Evolutionary conservation across 2,888 invertebrate genomes (phyloP).

Genomic region (Tipula vernalis): DNA sequence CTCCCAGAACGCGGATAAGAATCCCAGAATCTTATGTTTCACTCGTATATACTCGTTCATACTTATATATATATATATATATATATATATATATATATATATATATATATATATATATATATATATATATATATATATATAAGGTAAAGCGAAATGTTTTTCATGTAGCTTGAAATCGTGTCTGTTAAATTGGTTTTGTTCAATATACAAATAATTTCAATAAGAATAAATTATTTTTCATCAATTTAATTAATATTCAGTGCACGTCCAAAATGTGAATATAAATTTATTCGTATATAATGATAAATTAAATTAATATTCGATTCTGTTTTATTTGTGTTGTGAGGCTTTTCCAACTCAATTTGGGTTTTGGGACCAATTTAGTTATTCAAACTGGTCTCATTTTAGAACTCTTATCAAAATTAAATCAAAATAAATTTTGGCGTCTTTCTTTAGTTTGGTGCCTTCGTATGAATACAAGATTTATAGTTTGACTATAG

Average conservation of each 20-base stretch:
- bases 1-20: not conserved
- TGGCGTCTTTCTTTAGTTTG: too few species aligned
- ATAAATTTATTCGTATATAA: not conserved
- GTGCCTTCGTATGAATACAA: too few species aligned
- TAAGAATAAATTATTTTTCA: not conserved
- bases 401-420: too few species aligned
- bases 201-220: not conserved
- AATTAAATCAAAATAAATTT: too few species aligned
- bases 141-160: not conserved
- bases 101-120: too few species aligned
- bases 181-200: not conserved
- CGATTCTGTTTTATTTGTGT: not conserved
- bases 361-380: not conserved
- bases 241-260: not conserved
- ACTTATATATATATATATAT: too few species aligned
- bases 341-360: not conserved
- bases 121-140: too few species aligned
- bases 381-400: not conserved
- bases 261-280: not conserved
- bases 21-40: not conserved
- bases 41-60: too few species aligned
- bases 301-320: not conserved
- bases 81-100: too few species aligned
- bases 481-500: too few species aligned
- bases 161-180: not conserved